Conservation (phyloP, 2,113 vertebrate genomes). For the Vicugna pacos region DNA sequence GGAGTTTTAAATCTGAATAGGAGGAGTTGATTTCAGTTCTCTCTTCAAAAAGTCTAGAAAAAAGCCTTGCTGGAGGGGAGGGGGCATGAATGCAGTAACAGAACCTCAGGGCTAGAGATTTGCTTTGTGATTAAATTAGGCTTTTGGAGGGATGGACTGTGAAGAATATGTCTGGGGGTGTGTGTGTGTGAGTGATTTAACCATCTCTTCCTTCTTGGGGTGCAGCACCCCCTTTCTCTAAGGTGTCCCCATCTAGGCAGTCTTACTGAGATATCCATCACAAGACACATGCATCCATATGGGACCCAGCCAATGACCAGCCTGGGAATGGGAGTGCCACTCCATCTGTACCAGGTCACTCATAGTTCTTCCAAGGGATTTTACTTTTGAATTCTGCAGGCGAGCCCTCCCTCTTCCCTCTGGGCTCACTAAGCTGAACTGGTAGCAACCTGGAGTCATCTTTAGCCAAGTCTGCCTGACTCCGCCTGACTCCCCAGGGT, state of each 20-base stretch:
- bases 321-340: neutral
- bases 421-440: neutral
- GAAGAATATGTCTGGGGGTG: neutral
- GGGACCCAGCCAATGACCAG: neutral
- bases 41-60: neutral
- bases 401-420: neutral
- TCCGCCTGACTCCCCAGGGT: neutral
- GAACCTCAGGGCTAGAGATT: neutral
- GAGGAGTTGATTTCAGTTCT: neutral
- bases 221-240: neutral
- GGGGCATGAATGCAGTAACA: neutral
- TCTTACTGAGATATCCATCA: neutral
- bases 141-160: neutral
- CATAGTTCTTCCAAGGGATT: neutral
- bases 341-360: neutral
- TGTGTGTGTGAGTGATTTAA: neutral
- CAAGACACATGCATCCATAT: neutral
- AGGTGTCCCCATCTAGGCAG: neutral
- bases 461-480: neutral
- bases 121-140: neutral
- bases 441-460: neutral
- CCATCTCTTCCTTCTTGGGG: neutral
- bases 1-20: neutral
- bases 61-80: neutral
- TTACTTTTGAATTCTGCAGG: neutral